Evolutionary conservation across 2,888 invertebrate genomes (phyloP).

Genomic region (Suillia variegata): DNA sequence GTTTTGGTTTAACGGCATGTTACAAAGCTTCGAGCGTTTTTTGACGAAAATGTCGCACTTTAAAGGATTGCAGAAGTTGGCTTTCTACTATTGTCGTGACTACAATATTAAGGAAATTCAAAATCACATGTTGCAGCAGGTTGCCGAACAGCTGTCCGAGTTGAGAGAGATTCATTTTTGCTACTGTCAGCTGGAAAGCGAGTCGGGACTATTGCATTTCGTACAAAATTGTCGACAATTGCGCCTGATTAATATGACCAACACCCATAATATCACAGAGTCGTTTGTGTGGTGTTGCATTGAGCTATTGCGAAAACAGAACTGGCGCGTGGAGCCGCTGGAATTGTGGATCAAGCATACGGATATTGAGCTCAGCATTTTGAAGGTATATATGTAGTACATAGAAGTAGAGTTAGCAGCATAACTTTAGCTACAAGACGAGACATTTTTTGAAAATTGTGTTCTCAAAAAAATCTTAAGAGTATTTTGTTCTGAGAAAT

Average conservation of each 20-base stretch:
- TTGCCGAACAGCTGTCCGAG: conserved; percentile 37
- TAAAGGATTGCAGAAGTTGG: conserved; percentile 33
- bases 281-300: conserved; percentile 36
- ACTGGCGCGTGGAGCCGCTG: conserved; percentile 39
- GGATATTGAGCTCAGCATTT: conserved; percentile 35
- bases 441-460: too few relatives aligned
- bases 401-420: too few relatives aligned
- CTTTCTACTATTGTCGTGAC: conserved; percentile 33
- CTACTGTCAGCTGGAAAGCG: conserved; percentile 44
- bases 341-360: conserved; percentile 44
- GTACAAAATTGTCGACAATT: conserved; percentile 40
- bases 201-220: conserved; percentile 40
- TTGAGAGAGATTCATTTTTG: conserved; percentile 42
- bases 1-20: conserved; percentile 42
- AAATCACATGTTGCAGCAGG: conserved; percentile 36
- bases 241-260: conserved; percentile 39
- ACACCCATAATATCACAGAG: conserved; percentile 36
- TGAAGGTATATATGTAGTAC: conserved; percentile 17
- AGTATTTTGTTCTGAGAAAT: too few relatives aligned
- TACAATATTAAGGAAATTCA: conserved; percentile 36
- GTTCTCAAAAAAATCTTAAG: too few relatives aligned
- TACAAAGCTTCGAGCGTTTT: conserved; percentile 44
- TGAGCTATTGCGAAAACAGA: conserved; percentile 38
- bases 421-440: too few relatives aligned
- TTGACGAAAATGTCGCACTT: conserved; percentile 41